Percentiles rank a stretch among this genome's conserved stretches.
These are phyloP conservation scores for Intellagama lesueurii DNA, from an alignment of 2,797 vertebrate species.

Conservation along the genomic window DNA sequence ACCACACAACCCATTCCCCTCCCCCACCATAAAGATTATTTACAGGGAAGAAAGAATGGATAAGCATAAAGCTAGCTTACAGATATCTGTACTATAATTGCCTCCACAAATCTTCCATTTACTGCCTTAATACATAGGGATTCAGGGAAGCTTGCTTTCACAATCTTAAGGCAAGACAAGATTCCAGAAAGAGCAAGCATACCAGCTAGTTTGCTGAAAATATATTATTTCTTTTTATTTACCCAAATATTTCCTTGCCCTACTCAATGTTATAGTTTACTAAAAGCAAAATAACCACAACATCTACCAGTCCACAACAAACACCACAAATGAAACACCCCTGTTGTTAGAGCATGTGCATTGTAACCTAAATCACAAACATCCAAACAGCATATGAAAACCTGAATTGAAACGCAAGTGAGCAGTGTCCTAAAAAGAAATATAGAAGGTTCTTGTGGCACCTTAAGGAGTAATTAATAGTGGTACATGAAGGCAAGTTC, in stretches of 20 bases:
- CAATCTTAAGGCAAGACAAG: neutral
- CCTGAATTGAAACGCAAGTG: neutral
- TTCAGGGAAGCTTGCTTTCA: neutral
- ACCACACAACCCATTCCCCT: neutral
- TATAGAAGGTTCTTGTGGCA: neutral
- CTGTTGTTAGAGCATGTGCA: neutral
- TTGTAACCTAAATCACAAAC: neutral
- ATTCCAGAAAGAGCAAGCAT: neutral
- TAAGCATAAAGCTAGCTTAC: constrained; percentile 2
- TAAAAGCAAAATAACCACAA: neutral
- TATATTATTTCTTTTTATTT: constrained; percentile 12
- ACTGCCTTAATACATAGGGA: neutral
- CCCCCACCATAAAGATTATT: constrained; percentile 1
- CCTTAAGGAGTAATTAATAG: neutral
- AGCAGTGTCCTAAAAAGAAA: neutral
- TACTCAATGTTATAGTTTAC: neutral
- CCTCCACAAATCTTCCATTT: constrained; percentile 17
- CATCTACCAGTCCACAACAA: neutral
- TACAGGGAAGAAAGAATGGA: neutral
- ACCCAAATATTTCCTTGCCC: neutral
- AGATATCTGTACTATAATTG: constrained; percentile 2
- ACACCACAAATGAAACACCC: neutral
- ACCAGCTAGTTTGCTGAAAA: neutral
- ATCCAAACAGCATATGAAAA: neutral
- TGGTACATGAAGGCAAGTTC: neutral